Evolutionary conservation across 2,797 vertebrate species (phyloP).

Genomic region (Sphenopsis melanotis): DNA sequence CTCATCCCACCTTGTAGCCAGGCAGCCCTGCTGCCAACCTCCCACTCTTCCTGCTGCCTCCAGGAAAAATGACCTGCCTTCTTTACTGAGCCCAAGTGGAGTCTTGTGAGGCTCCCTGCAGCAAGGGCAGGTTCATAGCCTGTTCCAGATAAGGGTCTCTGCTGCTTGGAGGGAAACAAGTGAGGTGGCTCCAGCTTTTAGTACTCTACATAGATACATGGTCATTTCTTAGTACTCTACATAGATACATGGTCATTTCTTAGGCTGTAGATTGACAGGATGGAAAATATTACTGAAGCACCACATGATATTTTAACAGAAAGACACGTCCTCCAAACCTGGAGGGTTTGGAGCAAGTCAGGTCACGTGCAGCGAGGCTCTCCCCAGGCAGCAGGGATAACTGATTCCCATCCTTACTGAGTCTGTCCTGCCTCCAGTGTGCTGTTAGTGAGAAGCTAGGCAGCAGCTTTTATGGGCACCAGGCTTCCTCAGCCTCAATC

Average conservation of each 20-base stretch:
- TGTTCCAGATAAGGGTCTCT: not conserved
- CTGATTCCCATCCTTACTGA: not conserved
- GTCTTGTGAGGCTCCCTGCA: not conserved
- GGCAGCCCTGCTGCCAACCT: not conserved
- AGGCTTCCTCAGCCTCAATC: not conserved
- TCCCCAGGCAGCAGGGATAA: not conserved
- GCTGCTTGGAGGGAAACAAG: not conserved
- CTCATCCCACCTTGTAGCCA: not conserved
- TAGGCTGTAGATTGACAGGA: not conserved
- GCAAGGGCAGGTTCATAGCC: not conserved
- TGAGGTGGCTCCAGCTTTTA: not conserved
- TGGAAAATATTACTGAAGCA: not conserved
- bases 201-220: not conserved
- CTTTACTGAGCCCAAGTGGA: fast-evolving
- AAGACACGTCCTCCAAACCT: not conserved
- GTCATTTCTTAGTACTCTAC: not conserved
- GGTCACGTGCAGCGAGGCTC: fast-evolving
- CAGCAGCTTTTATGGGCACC: not conserved
- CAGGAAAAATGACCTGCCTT: not conserved
- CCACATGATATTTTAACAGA: not conserved
- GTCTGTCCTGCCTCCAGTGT: not conserved
- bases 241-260: not conserved
- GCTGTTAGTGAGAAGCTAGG: not conserved
- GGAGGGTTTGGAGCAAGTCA: not conserved
- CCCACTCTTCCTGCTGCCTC: not conserved